Percentiles rank a stretch among this genome's conserved stretches.
phyloP scores from a whole-genome alignment of 2,888 invertebrate genomes.

The Doris montereyensis region DNA sequence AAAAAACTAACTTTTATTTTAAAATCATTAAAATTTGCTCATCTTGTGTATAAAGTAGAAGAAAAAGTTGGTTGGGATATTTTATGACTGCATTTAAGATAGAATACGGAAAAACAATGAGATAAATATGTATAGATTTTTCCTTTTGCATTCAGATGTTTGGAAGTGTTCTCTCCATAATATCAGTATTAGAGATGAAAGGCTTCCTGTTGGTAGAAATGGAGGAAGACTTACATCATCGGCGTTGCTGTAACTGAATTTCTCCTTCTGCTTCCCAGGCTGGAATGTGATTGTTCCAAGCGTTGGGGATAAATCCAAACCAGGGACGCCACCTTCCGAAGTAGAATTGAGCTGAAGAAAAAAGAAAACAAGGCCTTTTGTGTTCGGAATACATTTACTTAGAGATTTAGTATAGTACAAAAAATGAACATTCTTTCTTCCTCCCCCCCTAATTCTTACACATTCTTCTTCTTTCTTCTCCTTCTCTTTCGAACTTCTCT shows the following conservation, averaged over 20 bases:
- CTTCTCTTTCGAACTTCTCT: neutral
- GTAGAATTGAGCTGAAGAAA: constrained; percentile 52
- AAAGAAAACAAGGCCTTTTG: neutral
- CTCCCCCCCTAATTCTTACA: neutral
- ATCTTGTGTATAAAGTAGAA: no score
- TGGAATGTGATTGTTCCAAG: constrained; percentile 57
- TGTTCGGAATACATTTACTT: neutral
- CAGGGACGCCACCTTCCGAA: constrained; percentile 44
- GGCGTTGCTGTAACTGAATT: no score
- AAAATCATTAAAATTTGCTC: no score
- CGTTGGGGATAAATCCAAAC: constrained; percentile 55
- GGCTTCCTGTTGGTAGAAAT: no score
- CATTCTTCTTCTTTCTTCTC: neutral
- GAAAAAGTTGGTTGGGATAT: no score
- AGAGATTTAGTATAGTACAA: neutral
- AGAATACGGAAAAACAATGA: no score
- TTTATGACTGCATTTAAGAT: no score
- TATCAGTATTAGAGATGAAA: no score
- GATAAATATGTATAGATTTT: no score
- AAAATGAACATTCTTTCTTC: neutral
- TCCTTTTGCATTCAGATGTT: no score
- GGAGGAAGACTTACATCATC: constrained; percentile 56
- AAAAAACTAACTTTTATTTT: no score
- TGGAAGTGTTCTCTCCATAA: no score
- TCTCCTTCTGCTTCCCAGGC: constrained; percentile 48